Evolutionary conservation across 1,140 invertebrate species (phyloP).

Genomic region (Dinothrombium tinctorium): DNA sequence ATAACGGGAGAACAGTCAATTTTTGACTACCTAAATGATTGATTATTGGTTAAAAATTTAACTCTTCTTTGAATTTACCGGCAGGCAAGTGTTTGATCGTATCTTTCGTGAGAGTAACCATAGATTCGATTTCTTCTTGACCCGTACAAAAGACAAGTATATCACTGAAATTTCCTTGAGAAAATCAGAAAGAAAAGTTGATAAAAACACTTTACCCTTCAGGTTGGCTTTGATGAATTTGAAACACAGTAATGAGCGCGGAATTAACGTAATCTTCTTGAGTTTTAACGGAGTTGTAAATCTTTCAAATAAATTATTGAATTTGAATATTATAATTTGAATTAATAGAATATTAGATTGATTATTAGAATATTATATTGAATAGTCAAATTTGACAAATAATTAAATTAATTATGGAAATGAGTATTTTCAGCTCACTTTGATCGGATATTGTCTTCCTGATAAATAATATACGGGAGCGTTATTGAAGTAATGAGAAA

Average conservation of each 20-base stretch:
- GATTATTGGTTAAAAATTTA: conserved; percentile 18
- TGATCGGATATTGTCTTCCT: conserved; percentile 60
- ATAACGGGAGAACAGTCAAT: conserved; percentile 35
- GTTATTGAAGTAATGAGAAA: conserved; percentile 66
- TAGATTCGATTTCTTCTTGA: conserved; percentile 89
- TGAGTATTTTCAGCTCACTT: conserved; percentile 22
- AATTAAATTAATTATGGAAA: conserved; percentile 5
- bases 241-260: conserved; percentile 61
- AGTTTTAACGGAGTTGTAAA: conserved; percentile 43
- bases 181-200: background rate
- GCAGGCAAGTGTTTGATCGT: conserved; percentile 23
- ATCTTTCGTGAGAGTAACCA: conserved; percentile 45
- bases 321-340: background rate
- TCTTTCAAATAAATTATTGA: conserved; percentile 19
- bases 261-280: conserved; percentile 56
- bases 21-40: conserved; percentile 22
- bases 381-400: background rate
- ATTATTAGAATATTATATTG: conserved; percentile 10
- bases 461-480: conserved; percentile 64
- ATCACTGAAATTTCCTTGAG: conserved; percentile 28
- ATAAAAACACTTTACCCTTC: conserved; percentile 33
- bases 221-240: conserved; percentile 61
- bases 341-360: conserved; percentile 1
- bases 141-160: conserved; percentile 94
- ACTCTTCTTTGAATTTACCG: conserved; percentile 2